Evolutionary conservation across 2,888 invertebrate genomes (phyloP), one percentile per base, ranked within the genome.

Genomic region (Xanthia togata): DNA sequence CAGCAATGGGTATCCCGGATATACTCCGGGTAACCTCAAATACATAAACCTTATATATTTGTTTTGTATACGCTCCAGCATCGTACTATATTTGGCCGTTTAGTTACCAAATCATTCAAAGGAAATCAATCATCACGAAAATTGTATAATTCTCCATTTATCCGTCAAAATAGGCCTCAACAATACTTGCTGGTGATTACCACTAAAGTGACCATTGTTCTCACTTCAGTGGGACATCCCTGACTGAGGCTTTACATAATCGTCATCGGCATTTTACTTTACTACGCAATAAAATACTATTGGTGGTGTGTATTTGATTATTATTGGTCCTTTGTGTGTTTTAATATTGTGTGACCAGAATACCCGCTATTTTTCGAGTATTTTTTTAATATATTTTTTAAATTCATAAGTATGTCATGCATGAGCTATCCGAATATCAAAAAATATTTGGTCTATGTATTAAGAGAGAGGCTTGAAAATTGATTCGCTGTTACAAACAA

Each of bases 201-300:
- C 26, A 38, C 65, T 77, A 67, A 60, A 68, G 82, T 55, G 38
- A 59, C 82, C 83, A 82, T 86, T 82, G 83, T 82, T 73, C 53
- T 12, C 14, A n/a, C 38, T 47, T 55, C n/a, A 62, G 23, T 62
- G 44, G 57, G 86, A 85, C 57, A 82, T 31, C 44, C 44, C 55
- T 76, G 35, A 75, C n/a, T 55, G 1, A 1, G n/a, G 12, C 0
- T 63, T 82, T 63, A 41, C 41, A 31, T 31, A n/a, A 55, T 23
- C 1, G 2, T 14, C 14, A 26, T 35, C 8, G 53, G 17, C 4
- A 50, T 35, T 78, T 41, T 53, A 76, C 6, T 60, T 53, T 17
- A 74, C 2, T 35, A 26, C 14, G n/a, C 11, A 14, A 17, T 74
- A 53, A 74, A 72, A 73, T 50, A 9, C 4, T 20, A 41, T 59